Evolutionary conservation across 2,113 vertebrate species (phyloP).

Genomic region (Pelmatolapia mariae): DNA sequence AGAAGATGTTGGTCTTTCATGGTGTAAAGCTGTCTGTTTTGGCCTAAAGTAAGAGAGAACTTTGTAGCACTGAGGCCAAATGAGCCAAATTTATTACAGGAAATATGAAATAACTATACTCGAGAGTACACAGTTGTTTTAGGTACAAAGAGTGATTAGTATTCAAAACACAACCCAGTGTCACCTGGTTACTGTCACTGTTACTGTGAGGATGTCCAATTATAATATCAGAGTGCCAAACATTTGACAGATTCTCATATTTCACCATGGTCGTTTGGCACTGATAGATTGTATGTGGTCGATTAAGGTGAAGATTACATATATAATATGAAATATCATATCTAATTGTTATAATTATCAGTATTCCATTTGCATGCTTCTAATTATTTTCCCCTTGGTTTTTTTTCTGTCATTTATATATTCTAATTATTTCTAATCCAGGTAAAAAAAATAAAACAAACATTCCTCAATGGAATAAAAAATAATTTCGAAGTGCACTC

Average conservation of each 20-base stretch:
- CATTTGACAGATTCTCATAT: not conserved
- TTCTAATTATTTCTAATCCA: not conserved
- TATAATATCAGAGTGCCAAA: not conserved
- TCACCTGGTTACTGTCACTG: not conserved
- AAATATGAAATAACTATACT: not conserved
- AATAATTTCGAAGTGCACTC: constrained; percentile 18
- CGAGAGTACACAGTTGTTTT: not conserved
- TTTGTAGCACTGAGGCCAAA: constrained; percentile 7
- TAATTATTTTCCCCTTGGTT: not conserved
- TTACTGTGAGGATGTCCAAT: not conserved
- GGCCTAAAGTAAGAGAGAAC: not conserved
- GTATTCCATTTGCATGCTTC: not conserved
- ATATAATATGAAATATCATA: not conserved
- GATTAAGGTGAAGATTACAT: not conserved
- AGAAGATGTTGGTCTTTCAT: constrained; percentile 4
- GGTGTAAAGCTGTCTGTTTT: not conserved
- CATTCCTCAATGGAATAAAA: not conserved
- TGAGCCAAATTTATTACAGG: not conserved
- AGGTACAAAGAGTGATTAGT: not conserved
- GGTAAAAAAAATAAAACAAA: not conserved
- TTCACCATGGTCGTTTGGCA: not conserved
- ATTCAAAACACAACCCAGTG: not conserved
- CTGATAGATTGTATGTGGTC: not conserved
- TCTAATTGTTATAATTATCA: not conserved
- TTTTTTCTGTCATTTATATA: not conserved